A percentile compares a stretch with the other conserved stretches of the same genome.
Evolutionary conservation across 1,140 invertebrate genomes (phyloP).

Genomic region (Sogatella furcifera): DNA sequence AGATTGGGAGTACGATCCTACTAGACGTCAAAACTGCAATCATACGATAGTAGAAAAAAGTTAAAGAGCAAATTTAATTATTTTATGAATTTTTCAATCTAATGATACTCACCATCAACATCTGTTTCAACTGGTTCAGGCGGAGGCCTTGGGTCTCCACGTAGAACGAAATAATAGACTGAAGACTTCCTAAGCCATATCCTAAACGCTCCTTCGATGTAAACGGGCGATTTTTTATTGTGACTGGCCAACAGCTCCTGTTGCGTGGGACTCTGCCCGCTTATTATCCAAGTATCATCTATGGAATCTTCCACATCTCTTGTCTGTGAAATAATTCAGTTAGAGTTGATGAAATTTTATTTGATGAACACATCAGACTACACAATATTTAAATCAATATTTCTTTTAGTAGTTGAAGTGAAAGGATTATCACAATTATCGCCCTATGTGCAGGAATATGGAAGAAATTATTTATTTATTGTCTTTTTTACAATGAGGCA

Average conservation of each 20-base stretch:
- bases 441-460: slow-evolving; percentile 26
- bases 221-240: slow-evolving; percentile 53
- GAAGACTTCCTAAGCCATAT: slow-evolving; percentile 65
- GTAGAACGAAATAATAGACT: slow-evolving; percentile 79
- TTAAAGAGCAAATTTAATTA: no score
- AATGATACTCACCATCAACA: slow-evolving; percentile 57
- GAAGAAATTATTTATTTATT: no score
- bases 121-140: background rate
- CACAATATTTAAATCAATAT: background rate
- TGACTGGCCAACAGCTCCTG: slow-evolving; percentile 60
- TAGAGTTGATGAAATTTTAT: background rate
- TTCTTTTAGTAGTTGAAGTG: no score
- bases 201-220: slow-evolving; percentile 78
- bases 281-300: slow-evolving; percentile 91
- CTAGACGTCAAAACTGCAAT: no score
- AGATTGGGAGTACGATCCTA: no score
- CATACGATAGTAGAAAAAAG: no score
- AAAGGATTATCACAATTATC: background rate
- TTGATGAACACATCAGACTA: background rate
- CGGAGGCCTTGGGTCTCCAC: slow-evolving; percentile 43
- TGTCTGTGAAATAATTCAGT: slow-evolving; percentile 36
- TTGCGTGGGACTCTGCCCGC: slow-evolving; percentile 73
- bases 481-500: no score
- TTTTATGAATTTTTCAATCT: no score
- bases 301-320: slow-evolving; percentile 58